phyloP scores from a whole-genome alignment of 2,888 invertebrate species.

The Himalopsyche anomala region DNA sequence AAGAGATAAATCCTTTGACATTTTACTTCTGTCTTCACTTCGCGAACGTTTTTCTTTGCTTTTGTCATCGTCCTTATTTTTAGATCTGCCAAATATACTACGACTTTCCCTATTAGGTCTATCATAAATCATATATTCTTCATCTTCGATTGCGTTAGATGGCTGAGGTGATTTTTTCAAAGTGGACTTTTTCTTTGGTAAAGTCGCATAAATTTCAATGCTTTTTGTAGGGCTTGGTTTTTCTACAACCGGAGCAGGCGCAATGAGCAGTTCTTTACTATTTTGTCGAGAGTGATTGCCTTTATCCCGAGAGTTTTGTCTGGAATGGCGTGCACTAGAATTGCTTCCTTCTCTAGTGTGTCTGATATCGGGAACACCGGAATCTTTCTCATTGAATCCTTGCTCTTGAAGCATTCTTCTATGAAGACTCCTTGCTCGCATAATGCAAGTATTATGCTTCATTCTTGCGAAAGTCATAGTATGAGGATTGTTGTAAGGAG shows the following conservation, averaged over 20 bases:
- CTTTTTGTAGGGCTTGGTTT: constrained; percentile 74
- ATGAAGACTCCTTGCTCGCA: constrained; percentile 91
- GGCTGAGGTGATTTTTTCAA: constrained; percentile 79
- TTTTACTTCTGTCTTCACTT: constrained; percentile 90
- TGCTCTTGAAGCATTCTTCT: constrained; percentile 85
- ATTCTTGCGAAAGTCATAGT: constrained; percentile 93
- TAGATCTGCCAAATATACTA: constrained; percentile 82
- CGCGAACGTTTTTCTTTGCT: constrained; percentile 86
- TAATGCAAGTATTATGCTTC: constrained; percentile 96
- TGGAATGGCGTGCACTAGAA: constrained; percentile 84
- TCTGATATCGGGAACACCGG: constrained; percentile 78
- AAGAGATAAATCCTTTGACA: constrained; percentile 83
- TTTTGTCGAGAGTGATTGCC: constrained; percentile 80
- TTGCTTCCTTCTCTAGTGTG: constrained; percentile 87
- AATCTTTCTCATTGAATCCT: constrained; percentile 78
- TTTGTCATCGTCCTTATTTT: constrained; percentile 83
- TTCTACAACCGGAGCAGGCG: constrained; percentile 61
- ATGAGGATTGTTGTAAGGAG: constrained; percentile 94
- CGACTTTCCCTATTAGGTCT: constrained; percentile 83
- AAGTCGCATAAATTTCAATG: constrained; percentile 93
- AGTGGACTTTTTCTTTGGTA: constrained; percentile 90
- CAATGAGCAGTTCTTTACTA: constrained; percentile 77
- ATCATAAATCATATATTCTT: constrained; percentile 81
- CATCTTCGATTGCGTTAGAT: constrained; percentile 84
- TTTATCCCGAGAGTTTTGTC: constrained; percentile 84